Base-by-base conservation (phyloP, 2,888 invertebrate genomes). In the Leptinotarsa haldemani region DNA sequence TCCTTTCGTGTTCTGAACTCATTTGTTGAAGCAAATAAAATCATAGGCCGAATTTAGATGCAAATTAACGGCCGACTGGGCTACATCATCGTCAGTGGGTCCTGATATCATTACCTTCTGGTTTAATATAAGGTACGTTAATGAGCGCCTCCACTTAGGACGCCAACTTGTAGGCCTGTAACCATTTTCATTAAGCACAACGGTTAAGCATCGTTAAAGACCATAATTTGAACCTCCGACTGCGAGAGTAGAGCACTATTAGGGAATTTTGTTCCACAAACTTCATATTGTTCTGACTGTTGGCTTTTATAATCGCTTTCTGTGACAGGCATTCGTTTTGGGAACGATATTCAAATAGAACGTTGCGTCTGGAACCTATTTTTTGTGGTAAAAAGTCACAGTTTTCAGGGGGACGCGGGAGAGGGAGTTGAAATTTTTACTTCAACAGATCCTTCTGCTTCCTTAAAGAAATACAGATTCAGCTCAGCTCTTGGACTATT, bases 101-200 rank as follows among this genome's bases (percentile, higher is more conserved):
- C 20, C 20, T 56, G 56, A 56, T 56, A 56, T 56, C 22, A 56
- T 56, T 56, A 56, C 56, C 56, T 56, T 50, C 56, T 15, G 20
- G 56, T 56, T 56, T 56, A 56, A 56, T 56, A 56, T 22, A 22
- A 56, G 56, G 56, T 56, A 56, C 56, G 20, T 56, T 56, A 1
- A 56, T 22, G 22, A 20, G 56, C 4, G 56, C 22, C 20, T 15
- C 56, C 56, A 56, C 56, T 56, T 25, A 56, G 56, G 25, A 56
- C 25, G 56, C 4, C 56, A 56, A 56, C 56, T 56, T 22, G 20
- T 56, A 22, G 56, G 56, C 56, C 56, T 20, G 22, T 4, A 56
- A 56, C 56, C 56, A 56, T 56, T 56, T 56, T 56, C 56, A 56
- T 22, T 56, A 56, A 16, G 56, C 56, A 56, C 22, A 22, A 15